Conservation (phyloP, 2,888 invertebrate genomes). For the Hyalella azteca region DNA sequence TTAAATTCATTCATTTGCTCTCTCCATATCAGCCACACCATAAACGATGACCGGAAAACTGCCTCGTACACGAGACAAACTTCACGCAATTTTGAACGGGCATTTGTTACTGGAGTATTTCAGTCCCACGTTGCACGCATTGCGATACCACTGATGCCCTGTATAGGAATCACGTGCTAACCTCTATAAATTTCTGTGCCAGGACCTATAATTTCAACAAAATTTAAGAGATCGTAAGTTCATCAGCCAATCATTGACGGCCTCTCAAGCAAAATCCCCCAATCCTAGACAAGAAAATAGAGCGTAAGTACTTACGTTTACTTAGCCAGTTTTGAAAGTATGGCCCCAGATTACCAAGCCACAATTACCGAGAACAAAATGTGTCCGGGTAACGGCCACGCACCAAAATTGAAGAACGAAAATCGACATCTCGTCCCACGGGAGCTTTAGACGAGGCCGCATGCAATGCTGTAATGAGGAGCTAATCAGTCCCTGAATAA, state of each 20-base stretch:
- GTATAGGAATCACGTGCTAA: slow-evolving; percentile 28
- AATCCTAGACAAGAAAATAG: too few relatives aligned
- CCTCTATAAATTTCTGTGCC: neutral
- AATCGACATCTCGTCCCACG: slow-evolving; percentile 15
- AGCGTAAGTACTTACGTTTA: too few relatives aligned
- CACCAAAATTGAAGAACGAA: slow-evolving; percentile 1
- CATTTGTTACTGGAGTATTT: neutral
- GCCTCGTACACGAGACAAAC: too few relatives aligned
- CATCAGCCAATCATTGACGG: too few relatives aligned
- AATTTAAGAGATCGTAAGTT: too few relatives aligned
- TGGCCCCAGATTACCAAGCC: neutral
- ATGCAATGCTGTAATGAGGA: slow-evolving; percentile 2
- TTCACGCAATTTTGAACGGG: neutral
- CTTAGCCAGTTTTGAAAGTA: too few relatives aligned
- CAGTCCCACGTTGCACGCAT: neutral
- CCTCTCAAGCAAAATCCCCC: too few relatives aligned
- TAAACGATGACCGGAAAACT: too few relatives aligned
- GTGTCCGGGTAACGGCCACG: slow-evolving; percentile 3
- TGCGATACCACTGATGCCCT: neutral
- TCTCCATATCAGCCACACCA: too few relatives aligned
- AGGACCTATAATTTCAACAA: too few relatives aligned
- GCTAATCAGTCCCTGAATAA: slow-evolving; percentile 27
- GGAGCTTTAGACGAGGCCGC: slow-evolving; percentile 13
- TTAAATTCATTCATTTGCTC: too few relatives aligned
- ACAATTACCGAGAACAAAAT: slow-evolving; percentile 1